phyloP scores from a whole-genome alignment of 2,888 invertebrate species.

The Flexamia atlantica region DNA sequence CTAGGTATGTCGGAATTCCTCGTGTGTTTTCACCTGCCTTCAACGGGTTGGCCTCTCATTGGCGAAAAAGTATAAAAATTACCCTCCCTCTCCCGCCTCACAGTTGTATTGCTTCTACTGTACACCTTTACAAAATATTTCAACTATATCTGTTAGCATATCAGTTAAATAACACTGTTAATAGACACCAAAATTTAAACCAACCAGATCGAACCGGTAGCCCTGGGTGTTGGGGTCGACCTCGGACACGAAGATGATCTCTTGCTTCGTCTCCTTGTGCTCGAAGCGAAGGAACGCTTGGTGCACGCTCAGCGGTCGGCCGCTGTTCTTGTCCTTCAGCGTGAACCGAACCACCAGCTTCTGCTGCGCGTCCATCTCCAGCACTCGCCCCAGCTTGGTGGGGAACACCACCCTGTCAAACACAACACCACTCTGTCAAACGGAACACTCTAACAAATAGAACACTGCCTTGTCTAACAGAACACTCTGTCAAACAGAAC shows the following conservation, averaged over 20 bases:
- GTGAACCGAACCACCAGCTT: slow-evolving; percentile 90
- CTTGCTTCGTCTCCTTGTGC: slow-evolving; percentile 82
- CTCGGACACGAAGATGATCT: slow-evolving; percentile 96
- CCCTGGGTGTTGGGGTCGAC: slow-evolving; percentile 83
- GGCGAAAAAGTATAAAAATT: no score
- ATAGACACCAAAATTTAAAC: no score
- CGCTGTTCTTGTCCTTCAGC: slow-evolving; percentile 83
- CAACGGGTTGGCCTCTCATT: no score
- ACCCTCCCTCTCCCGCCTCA: not conserved
- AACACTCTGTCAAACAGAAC: no score
- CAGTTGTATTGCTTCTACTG: not conserved
- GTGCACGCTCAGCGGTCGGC: slow-evolving; percentile 85
- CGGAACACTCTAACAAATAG: no score
- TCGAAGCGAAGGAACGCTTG: slow-evolving; percentile 92
- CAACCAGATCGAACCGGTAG: slow-evolving; percentile 95
- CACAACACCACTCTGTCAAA: no score
- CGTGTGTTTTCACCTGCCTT: no score
- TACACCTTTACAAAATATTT: not conserved
- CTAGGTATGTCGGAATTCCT: no score
- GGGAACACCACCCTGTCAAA: slow-evolving; percentile 83
- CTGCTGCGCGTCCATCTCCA: slow-evolving; percentile 94
- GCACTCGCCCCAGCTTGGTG: slow-evolving; percentile 81
- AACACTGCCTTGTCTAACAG: no score
- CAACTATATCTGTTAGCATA: no score
- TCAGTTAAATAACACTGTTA: no score